Conservation (phyloP, 92 coral and sea anemone genomes). For the Umimayanthus kanabou region DNA sequence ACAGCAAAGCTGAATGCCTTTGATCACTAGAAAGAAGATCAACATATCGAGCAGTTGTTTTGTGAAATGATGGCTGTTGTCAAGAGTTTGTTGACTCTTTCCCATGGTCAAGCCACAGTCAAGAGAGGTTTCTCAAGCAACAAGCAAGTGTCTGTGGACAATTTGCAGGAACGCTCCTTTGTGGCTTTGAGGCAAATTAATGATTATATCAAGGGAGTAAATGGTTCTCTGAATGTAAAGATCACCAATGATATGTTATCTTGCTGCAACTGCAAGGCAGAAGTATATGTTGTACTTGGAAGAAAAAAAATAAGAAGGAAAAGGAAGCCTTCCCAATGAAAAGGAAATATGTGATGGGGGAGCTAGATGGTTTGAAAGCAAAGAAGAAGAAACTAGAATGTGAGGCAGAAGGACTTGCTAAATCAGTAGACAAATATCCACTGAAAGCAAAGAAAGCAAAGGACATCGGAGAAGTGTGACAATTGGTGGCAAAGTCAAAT, state of each 20-base stretch:
- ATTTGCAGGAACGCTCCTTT: constrained; percentile 28
- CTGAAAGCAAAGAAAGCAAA: constrained; percentile 23
- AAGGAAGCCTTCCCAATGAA: constrained; percentile 38
- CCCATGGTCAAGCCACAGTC: constrained; percentile 35
- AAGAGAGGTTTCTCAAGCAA: constrained; percentile 36
- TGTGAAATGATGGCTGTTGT: constrained; percentile 26
- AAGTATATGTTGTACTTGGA: constrained; percentile 48
- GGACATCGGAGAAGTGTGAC: background rate
- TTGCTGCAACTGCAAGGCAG: constrained; percentile 50
- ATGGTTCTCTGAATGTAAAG: constrained; percentile 7
- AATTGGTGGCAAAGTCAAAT: constrained; percentile 45
- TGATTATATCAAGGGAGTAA: constrained; percentile 32
- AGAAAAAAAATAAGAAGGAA: constrained; percentile 6
- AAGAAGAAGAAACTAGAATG: constrained; percentile 35
- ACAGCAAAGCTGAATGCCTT: constrained; percentile 21
- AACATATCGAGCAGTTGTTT: constrained; percentile 30
- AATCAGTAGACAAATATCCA: constrained; percentile 23
- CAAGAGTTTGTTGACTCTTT: constrained; percentile 5
- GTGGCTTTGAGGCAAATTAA: constrained; percentile 30
- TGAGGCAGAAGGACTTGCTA: constrained; percentile 42
- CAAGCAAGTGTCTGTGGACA: constrained; percentile 30
- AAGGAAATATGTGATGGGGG: constrained; percentile 33
- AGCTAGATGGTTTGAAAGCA: constrained; percentile 40
- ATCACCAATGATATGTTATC: constrained; percentile 31
- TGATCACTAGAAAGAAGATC: constrained; percentile 30